Percentiles rank a stretch among this genome's conserved stretches.
phyloP scores from a whole-genome alignment of 2,113 vertebrate species.

The Collichthys lucidus region DNA sequence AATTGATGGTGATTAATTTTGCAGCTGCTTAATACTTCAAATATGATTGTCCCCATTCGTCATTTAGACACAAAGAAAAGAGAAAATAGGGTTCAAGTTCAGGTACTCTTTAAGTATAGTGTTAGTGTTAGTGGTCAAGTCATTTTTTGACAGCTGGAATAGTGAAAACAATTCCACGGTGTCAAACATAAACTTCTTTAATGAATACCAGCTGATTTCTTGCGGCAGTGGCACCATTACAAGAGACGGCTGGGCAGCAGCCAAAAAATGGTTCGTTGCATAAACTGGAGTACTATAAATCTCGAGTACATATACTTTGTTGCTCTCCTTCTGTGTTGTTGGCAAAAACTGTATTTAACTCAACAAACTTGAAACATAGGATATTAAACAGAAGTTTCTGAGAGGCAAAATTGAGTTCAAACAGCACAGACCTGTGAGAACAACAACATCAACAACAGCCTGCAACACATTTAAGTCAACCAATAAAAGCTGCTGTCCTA shows the following conservation, averaged over 20 bases:
- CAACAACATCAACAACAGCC: background rate
- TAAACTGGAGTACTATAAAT: too few relatives aligned
- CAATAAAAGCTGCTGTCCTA: background rate
- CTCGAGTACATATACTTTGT: background rate
- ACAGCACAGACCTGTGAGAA: background rate
- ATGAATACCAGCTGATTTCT: background rate
- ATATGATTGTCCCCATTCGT: too few relatives aligned
- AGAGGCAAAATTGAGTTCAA: background rate
- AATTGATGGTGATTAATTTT: too few relatives aligned
- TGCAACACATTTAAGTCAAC: background rate
- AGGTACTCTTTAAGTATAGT: too few relatives aligned
- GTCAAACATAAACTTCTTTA: background rate
- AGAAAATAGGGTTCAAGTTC: too few relatives aligned
- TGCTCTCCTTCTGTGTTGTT: background rate
- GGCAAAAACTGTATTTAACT: background rate
- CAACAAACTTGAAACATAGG: slow-evolving; percentile 21
- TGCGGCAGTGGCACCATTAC: background rate
- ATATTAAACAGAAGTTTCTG: background rate
- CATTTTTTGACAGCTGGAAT: too few relatives aligned
- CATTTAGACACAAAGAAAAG: too few relatives aligned
- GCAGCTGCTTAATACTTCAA: too few relatives aligned
- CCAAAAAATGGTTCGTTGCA: too few relatives aligned
- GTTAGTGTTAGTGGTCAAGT: too few relatives aligned
- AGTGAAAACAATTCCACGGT: background rate
- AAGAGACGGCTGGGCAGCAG: background rate